Conservation (phyloP, 1,140 invertebrate species). For the Neoseiulus cucumeris region DNA sequence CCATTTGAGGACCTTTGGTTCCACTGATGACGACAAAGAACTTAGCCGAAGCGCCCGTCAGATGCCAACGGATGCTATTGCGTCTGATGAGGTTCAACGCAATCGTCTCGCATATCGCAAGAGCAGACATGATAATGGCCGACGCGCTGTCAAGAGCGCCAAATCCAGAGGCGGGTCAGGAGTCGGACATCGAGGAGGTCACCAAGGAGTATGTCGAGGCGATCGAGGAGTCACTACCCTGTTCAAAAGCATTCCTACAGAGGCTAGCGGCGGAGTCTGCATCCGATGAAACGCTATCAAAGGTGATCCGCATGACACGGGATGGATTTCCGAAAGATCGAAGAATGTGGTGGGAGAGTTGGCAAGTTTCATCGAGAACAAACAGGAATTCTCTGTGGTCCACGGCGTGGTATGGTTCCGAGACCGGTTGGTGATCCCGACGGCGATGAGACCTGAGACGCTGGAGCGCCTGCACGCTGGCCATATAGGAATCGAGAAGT, state of each 20-base stretch:
- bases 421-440: no score
- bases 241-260: background rate
- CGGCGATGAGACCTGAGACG: background rate
- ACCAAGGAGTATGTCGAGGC: background rate
- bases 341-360: background rate
- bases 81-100: constrained; percentile 14
- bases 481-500: background rate
- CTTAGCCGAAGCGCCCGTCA: constrained; percentile 10
- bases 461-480: background rate
- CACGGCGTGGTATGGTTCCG: no score
- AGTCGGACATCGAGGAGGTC: background rate
- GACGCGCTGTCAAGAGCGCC: background rate
- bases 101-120: constrained; percentile 8
- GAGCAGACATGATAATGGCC: constrained; percentile 12
- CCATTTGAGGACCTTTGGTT: constrained; percentile 14
- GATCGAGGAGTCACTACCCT: background rate
- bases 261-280: background rate
- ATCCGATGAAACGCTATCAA: background rate
- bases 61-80: constrained; percentile 14
- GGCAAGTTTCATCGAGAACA: background rate
- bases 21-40: constrained; percentile 2
- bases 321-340: no score
- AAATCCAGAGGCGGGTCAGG: background rate
- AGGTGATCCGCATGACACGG: background rate
- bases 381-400: no score